phyloP scores from a whole-genome alignment of 2,888 invertebrate species.

The Machimus atricapillus region DNA sequence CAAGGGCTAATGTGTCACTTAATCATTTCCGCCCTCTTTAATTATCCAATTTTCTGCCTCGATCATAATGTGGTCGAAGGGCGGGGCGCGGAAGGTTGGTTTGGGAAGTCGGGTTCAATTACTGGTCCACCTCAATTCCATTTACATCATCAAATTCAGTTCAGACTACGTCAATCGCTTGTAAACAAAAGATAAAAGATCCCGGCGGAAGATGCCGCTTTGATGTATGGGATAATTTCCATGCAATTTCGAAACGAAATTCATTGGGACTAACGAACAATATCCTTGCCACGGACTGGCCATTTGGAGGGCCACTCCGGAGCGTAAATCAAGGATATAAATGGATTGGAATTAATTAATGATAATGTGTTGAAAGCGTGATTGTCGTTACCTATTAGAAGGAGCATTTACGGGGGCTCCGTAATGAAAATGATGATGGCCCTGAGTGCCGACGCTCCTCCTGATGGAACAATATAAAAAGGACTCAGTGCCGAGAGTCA shows the following conservation, averaged over 20 bases:
- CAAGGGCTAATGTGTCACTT: neutral
- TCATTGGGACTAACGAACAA: neutral
- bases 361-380: conserved; percentile 48
- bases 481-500: neutral
- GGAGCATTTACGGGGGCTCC: neutral
- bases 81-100: no score
- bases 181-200: conserved; percentile 27
- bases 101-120: neutral
- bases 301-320: neutral
- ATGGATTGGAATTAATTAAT: conserved; percentile 59
- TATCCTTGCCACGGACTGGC: neutral
- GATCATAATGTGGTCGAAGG: neutral
- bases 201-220: neutral
- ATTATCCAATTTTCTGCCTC: neutral
- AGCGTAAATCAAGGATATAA: conserved; percentile 56
- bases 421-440: conserved; percentile 33
- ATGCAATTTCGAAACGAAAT: conserved; percentile 15
- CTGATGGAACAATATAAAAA: conserved; percentile 30
- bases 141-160: neutral
- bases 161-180: neutral
- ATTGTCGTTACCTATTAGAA: conserved; percentile 40
- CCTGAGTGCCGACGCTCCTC: neutral
- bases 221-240: conserved; percentile 36
- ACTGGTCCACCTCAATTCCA: neutral
- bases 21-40: neutral